These are phyloP conservation scores for Vireo altiloquus DNA, from an alignment of 2,113 vertebrate species.

Conservation along the genomic window DNA sequence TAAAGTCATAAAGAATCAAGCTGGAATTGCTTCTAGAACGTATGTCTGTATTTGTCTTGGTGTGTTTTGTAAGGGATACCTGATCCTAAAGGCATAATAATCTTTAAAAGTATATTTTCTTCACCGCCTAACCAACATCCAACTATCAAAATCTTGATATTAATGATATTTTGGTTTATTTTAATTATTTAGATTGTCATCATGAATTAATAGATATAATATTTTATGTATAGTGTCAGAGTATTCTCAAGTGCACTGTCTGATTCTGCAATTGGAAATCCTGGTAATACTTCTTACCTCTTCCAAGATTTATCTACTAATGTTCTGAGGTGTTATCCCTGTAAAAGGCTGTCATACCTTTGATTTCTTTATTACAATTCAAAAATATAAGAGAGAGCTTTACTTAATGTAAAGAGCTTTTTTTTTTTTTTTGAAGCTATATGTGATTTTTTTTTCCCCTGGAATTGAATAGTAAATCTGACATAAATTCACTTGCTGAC, in stretches of 20 bases:
- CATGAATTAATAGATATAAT: neutral
- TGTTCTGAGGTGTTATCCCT: neutral
- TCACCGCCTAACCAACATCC: neutral
- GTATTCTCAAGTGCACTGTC: neutral
- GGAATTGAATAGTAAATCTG: neutral
- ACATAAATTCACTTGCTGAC: constrained; percentile 27
- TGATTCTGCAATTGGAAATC: constrained; percentile 14
- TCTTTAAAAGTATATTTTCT: neutral
- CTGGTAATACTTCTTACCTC: neutral
- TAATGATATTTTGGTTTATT: neutral
- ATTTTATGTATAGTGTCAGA: neutral
- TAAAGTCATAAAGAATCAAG: neutral
- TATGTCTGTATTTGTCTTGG: neutral
- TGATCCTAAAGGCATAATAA: neutral
- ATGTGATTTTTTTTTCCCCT: neutral
- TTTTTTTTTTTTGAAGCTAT: neutral
- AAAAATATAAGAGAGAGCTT: constrained; percentile 12
- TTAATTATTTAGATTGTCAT: constrained; percentile 33
- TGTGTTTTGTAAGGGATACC: neutral
- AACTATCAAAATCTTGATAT: neutral
- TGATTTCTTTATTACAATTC: constrained; percentile 22
- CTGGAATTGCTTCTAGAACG: neutral
- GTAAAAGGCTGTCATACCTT: neutral
- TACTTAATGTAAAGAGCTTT: neutral
- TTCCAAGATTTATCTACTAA: constrained; percentile 40